A percentile compares a stretch with the other conserved stretches of the same genome.
Evolutionary conservation across 2,797 vertebrate species (phyloP).

Genomic region (Rallus crepitans): DNA sequence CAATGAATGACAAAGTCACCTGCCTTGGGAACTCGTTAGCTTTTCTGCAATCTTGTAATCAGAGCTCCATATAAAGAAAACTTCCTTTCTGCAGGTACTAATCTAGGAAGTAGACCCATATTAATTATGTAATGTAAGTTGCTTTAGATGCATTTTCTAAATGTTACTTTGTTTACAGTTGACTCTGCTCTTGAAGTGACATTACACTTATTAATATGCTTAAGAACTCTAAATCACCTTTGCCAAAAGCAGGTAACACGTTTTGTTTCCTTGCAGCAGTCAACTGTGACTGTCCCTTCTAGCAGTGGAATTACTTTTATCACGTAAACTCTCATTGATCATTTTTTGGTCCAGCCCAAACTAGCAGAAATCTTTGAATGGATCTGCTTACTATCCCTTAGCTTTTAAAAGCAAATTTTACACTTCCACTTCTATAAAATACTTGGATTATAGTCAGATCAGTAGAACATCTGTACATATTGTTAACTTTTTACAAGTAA

Average conservation of each 20-base stretch:
- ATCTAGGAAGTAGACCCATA: neutral
- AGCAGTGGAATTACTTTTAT: slow-evolving; percentile 4
- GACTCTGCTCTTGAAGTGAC: slow-evolving; percentile 28
- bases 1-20: slow-evolving; percentile 25
- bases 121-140: slow-evolving; percentile 19
- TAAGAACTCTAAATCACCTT: neutral
- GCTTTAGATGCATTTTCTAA: slow-evolving; percentile 1
- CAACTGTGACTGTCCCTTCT: neutral
- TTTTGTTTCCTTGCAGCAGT: slow-evolving; percentile 4
- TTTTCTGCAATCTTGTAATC: slow-evolving; percentile 48
- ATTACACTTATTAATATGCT: neutral
- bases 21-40: slow-evolving; percentile 16
- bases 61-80: slow-evolving; percentile 11
- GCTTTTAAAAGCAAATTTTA: slow-evolving; percentile 45
- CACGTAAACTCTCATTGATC: neutral
- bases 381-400: slow-evolving; percentile 41
- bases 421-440: neutral
- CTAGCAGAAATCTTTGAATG: slow-evolving; percentile 37
- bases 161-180: neutral
- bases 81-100: neutral
- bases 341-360: neutral
- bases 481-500: neutral
- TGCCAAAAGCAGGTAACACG: neutral
- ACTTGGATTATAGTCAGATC: neutral
- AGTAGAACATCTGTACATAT: neutral